Base-by-base conservation (phyloP, 2,113 vertebrate genomes). In the Stercorarius parasiticus region DNA sequence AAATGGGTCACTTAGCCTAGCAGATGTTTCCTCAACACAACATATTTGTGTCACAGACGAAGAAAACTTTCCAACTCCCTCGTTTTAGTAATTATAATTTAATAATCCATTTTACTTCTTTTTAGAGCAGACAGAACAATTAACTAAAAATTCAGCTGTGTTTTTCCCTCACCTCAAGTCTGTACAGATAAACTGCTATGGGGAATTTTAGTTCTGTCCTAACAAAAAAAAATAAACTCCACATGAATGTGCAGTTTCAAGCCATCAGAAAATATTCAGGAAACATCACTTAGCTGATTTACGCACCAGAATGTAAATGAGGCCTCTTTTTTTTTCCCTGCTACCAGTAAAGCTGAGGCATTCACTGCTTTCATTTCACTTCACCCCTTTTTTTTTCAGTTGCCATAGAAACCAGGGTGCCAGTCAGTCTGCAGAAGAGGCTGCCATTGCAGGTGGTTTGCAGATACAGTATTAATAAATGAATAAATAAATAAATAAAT, bases 401-500 rank as follows among this genome's bases (percentile, higher is more conserved):
- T 97, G 67, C 94, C 91, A 96, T 95, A 65, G 97, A 91, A 97
- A 97, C 96, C 64, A 66, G 81, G 66, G 88, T 97, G 96, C 88
- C 95, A 96, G 94, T 96, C 95, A 94, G 91, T 53, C 94, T 82
- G 92, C 67, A 6, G 47, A 86, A 72, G 69, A 91, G 65, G 61
- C 93, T 97, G 88, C 93, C 90, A 78, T 95, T 96, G 96, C 97
- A 96, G 96, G 96, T 97, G 97, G 77, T 83, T 91, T 97, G 94
- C 90, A 96, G 91, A 96, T 94, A 95, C 42, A 19, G 66, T 90
- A 95, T 95, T 97, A 90, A 93, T 85, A 95, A 90, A 89, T 34
- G 67, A 65, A 66, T 2, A 83, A 86, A 90, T 8, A 94, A 90
- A 82, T 30, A 80, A 91, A 93, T 93, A 88, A 97, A 71, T 62